Base-by-base conservation (phyloP, 53 echinoderm and acorn worm species). In the Holothuria leucospilota region DNA sequence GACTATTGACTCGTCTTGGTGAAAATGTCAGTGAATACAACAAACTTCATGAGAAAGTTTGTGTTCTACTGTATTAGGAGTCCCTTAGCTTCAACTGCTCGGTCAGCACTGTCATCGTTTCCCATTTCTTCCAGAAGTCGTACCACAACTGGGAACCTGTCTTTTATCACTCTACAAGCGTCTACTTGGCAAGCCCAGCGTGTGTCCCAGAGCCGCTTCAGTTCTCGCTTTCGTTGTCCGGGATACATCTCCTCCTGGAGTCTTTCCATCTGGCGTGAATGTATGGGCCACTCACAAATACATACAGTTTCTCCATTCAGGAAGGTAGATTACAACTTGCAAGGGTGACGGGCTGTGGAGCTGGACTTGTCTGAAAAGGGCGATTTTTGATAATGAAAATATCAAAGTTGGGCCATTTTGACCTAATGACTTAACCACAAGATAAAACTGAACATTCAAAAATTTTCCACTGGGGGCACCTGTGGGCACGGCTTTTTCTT, bases 61-160 rank as follows among this genome's bases (percentile, higher is more conserved):
- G 69, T 68, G 61, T 86, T 26, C 34, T 86, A 51, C 62, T 86
- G 86, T 14, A 79, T 56, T 16, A 58, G 25, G 13, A 90, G 80
- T 66, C 90, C 70, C 75, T 78, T 66, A 23, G 90, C 86, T 20
- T 86, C 86, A 86, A 90, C 61, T 34, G 86, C 86, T 77, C 81
- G 56, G 80, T 90, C 86, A 59, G 69, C 81, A 86, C 79, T 71
- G 59, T 77, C 52, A 27, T 69, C 90, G 20, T 79, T 69, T 6
- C 78, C 59, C 51, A 90, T 78, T 60, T 85, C 80, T 49, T 90
- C 69, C 29, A 90, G 86, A 49, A 80, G 69, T 52, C 80, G 69
- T 27, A 69, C 26, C 20, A 90, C 29, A 68, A 58, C 90, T 69
- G 90, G 86, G 30, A 80, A 75, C 66, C 78, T 58, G 20, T 82